phyloP scores from a whole-genome alignment of 2,888 invertebrate genomes.

The Tipula lateralis region DNA sequence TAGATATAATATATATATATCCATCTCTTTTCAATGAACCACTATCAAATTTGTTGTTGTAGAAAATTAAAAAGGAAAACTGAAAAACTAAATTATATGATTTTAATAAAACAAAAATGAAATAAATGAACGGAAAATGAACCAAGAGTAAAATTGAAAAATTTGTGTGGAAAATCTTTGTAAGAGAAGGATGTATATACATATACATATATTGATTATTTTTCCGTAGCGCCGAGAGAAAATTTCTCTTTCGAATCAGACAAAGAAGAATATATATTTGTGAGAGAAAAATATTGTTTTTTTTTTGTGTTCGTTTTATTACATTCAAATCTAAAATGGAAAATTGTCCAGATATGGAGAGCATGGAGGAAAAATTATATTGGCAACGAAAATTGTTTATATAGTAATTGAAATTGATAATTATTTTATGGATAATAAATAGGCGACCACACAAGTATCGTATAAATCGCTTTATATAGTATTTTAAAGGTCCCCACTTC shows the following conservation, averaged over 20 bases:
- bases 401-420: neutral
- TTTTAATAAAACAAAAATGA: neutral
- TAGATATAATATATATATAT: neutral
- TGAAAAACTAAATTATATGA: neutral
- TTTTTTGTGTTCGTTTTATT: neutral
- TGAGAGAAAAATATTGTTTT: neutral
- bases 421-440: neutral
- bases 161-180: constrained; percentile 1
- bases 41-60: neutral
- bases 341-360: constrained; percentile 12
- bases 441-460: neutral
- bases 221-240: neutral
- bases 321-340: neutral
- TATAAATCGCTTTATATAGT: neutral
- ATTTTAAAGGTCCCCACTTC: neutral
- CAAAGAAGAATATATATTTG: neutral
- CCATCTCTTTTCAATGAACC: neutral
- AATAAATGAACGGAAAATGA: neutral
- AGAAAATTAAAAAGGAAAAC: constrained; percentile 6
- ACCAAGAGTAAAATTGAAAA: neutral
- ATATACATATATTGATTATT: neutral
- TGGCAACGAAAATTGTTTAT: neutral
- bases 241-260: neutral
- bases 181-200: neutral
- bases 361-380: neutral